A percentile compares a stretch with the other conserved stretches of the same genome.
These are phyloP conservation scores for Lithobius niger DNA, from an alignment of 1,140 invertebrate species.

Conservation along the genomic window DNA sequence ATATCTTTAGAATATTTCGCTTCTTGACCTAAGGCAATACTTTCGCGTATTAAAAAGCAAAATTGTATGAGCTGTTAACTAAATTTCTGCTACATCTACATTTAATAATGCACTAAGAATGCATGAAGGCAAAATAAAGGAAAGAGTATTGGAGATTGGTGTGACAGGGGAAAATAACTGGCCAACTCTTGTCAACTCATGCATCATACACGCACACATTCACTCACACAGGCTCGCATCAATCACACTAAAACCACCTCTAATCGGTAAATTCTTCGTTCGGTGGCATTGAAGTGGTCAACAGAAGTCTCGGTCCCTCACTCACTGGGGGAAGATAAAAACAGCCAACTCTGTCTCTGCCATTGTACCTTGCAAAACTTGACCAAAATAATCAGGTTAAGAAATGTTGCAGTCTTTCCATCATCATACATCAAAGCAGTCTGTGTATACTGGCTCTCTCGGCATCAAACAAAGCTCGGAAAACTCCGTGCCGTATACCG, in stretches of 20 bases:
- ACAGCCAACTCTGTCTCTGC: neutral
- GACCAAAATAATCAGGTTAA: conserved; percentile 4
- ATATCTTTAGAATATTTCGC: too few species aligned
- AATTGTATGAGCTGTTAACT: too few species aligned
- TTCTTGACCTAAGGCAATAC: too few species aligned
- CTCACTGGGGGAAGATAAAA: neutral
- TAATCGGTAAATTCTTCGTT: too few species aligned
- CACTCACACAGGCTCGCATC: neutral
- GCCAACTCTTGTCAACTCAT: too few species aligned
- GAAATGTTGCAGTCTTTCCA: neutral
- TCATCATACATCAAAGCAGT: neutral
- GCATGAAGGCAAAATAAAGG: too few species aligned
- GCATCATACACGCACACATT: neutral
- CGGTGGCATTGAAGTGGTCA: neutral
- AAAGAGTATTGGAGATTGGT: too few species aligned
- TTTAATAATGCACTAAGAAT: too few species aligned
- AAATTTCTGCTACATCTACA: too few species aligned
- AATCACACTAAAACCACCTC: neutral
- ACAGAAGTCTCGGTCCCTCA: neutral
- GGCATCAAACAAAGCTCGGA: neutral
- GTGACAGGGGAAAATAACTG: too few species aligned
- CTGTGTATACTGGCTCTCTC: neutral
- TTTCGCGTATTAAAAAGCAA: too few species aligned
- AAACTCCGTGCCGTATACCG: too few species aligned
- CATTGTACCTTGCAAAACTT: conserved; percentile 1